A percentile compares a stretch with the other conserved stretches of the same genome.
These are phyloP conservation scores for Cancer borealis DNA, from an alignment of 2,888 invertebrate species.

Conservation along the genomic window DNA sequence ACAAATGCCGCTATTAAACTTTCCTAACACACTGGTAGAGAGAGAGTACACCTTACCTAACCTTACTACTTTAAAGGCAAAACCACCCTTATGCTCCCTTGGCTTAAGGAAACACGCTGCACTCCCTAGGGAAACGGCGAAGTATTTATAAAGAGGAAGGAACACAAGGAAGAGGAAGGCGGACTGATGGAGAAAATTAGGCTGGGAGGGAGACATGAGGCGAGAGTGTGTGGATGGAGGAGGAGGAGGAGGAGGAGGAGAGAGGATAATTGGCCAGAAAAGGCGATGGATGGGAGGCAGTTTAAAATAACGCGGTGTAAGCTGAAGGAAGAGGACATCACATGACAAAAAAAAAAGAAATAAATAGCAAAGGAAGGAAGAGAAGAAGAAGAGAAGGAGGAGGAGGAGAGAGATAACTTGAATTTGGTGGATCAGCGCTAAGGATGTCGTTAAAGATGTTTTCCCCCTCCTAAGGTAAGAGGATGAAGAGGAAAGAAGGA, in stretches of 20 bases:
- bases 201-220: background rate
- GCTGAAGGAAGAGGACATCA: background rate
- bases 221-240: background rate
- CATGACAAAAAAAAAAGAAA: background rate
- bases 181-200: background rate
- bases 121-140: background rate
- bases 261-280: background rate
- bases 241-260: background rate
- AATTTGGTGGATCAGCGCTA: background rate
- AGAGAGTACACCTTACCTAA: background rate
- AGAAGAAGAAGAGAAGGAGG: background rate
- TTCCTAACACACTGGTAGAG: background rate
- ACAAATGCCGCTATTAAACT: background rate
- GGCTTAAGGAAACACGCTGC: background rate
- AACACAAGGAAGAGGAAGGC: background rate
- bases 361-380: background rate
- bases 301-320: background rate
- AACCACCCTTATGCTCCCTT: background rate
- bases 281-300: background rate
- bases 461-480: background rate
- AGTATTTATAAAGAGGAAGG: slow-evolving; percentile 31
- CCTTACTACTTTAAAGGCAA: background rate
- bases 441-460: background rate
- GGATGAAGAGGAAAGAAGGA: background rate
- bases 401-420: background rate